A percentile compares a stretch with the other conserved stretches of the same genome.
These are phyloP conservation scores for Apotomis betuletana DNA, from an alignment of 2,888 invertebrate species.

Conservation along the genomic window DNA sequence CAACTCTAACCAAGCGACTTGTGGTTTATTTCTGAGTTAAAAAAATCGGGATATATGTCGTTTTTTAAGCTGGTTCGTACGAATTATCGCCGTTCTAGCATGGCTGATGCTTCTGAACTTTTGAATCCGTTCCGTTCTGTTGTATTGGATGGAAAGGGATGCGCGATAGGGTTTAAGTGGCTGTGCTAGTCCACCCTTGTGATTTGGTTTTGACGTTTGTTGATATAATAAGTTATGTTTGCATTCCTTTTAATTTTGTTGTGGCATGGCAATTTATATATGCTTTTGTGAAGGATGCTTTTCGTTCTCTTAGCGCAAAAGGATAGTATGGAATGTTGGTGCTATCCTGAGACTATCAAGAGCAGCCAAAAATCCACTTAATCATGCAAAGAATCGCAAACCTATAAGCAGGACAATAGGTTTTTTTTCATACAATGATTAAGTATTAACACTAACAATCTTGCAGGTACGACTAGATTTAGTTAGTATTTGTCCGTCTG, in stretches of 20 bases:
- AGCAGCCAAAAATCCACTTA: no score
- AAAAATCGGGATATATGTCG: background rate
- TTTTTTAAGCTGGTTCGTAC: constrained; percentile 3
- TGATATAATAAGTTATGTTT: constrained; percentile 39
- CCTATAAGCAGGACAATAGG: no score
- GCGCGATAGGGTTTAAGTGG: constrained; percentile 35
- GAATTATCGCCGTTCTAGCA: constrained; percentile 39
- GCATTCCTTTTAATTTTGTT: constrained; percentile 32
- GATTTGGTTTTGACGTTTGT: constrained; percentile 40
- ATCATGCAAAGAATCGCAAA: no score
- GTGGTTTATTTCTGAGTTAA: constrained; percentile 1
- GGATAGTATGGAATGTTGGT: no score
- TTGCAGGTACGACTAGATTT: no score
- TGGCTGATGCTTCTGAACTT: constrained; percentile 25
- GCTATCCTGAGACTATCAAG: no score
- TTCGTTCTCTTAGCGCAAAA: no score
- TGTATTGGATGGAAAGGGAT: constrained; percentile 15
- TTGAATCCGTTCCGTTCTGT: background rate
- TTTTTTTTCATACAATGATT: no score
- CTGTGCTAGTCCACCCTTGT: constrained; percentile 38
- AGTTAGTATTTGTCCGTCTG: no score
- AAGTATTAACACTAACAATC: no score
- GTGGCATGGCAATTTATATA: constrained; percentile 16
- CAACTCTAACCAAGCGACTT: background rate
- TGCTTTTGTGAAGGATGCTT: background rate